Percentiles rank a stretch among this genome's conserved stretches.
phyloP scores from a whole-genome alignment of 2,888 invertebrate species.

The Chymomyza caudatula region DNA sequence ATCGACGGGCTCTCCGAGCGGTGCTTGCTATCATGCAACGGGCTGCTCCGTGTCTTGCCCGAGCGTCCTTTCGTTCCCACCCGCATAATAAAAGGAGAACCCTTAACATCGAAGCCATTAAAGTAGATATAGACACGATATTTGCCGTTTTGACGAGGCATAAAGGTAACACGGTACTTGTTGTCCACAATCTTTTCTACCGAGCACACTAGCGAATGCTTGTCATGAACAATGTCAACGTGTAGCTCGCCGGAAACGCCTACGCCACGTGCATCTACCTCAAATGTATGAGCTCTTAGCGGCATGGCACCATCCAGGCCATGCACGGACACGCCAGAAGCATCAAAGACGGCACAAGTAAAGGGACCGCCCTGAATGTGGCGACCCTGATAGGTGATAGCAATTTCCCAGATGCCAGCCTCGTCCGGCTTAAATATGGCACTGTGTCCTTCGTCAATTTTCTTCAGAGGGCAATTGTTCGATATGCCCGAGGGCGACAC shows the following conservation, averaged over 20 bases:
- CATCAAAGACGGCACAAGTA: conserved; percentile 96
- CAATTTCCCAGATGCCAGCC: conserved; percentile 97
- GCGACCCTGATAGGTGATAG: conserved; percentile 95
- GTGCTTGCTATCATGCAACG: conserved; percentile 80
- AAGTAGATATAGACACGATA: conserved; percentile 93
- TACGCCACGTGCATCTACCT: conserved; percentile 85
- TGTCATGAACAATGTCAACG: conserved; percentile 94
- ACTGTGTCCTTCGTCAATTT: conserved; percentile 92
- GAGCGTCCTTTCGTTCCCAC: conserved; percentile 86
- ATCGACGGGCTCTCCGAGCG: conserved; percentile 78
- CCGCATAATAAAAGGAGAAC: conserved; percentile 91
- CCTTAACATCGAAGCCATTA: conserved; percentile 91
- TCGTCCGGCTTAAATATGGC: conserved; percentile 98
- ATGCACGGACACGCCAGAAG: conserved; percentile 90
- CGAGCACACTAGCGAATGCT: conserved; percentile 89
- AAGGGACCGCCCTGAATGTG: conserved; percentile 98
- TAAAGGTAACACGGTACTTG: conserved; percentile 88
- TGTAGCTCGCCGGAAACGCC: conserved; percentile 92
- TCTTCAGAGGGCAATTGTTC: conserved; percentile 89
- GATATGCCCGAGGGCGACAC: conserved; percentile 93
- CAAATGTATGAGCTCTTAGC: conserved; percentile 91
- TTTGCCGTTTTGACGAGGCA: conserved; percentile 88
- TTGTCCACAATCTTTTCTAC: conserved; percentile 87
- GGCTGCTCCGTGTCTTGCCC: conserved; percentile 80
- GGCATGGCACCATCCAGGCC: conserved; percentile 91